A percentile compares a stretch with the other conserved stretches of the same genome.
Evolutionary conservation across 2,113 vertebrate genomes (phyloP).

Genomic region (Heterocephalus glaber): DNA sequence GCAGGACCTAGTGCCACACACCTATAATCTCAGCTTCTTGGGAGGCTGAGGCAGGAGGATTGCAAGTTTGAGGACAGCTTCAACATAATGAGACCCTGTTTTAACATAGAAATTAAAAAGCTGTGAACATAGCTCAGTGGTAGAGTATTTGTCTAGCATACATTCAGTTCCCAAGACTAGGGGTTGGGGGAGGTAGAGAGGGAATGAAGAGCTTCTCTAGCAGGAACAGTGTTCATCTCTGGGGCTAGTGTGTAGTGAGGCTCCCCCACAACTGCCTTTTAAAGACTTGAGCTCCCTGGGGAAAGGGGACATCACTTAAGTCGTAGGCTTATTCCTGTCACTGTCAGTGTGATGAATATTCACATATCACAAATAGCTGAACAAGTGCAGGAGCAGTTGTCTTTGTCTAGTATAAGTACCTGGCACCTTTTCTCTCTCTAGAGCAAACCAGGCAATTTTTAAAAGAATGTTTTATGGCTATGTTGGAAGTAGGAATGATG

Average conservation of each 20-base stretch:
- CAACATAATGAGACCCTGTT: neutral
- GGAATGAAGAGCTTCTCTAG: neutral
- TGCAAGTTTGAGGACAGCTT: neutral
- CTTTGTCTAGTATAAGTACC: neutral
- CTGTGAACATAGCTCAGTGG: neutral
- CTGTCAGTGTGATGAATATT: neutral
- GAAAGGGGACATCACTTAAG: neutral
- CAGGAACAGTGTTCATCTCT: neutral
- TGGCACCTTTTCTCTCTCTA: slow-evolving; percentile 11
- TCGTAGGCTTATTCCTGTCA: neutral
- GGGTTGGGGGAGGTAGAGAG: neutral
- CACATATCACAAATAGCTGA: neutral
- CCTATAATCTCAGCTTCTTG: neutral
- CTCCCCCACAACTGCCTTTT: neutral
- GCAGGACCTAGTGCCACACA: neutral
- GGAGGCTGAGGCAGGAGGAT: neutral
- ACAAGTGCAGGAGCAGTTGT: neutral
- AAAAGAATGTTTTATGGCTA: neutral
- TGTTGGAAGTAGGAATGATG: neutral
- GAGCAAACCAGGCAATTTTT: neutral
- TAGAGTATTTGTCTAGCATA: neutral
- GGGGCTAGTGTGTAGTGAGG: neutral
- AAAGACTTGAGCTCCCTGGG: neutral
- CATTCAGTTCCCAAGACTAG: neutral
- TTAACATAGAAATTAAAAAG: neutral